Percentiles rank a stretch among this genome's conserved stretches.
phyloP scores from a whole-genome alignment of 2,888 invertebrate genomes.

The Drosophila affinis region DNA sequence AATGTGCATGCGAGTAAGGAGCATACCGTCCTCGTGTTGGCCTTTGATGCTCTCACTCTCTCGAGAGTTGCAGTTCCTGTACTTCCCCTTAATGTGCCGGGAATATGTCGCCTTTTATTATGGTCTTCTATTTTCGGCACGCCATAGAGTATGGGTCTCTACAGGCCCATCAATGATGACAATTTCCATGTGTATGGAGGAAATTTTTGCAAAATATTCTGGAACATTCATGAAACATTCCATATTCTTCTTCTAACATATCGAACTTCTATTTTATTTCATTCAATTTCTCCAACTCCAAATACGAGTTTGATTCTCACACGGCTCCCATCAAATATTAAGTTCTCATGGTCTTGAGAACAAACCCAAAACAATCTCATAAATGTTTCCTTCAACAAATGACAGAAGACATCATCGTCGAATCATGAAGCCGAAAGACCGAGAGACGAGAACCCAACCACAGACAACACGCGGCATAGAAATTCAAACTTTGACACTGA shows the following conservation, averaged over 20 bases:
- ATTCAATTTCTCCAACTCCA: neutral
- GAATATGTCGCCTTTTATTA: conserved; percentile 47
- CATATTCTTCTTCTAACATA: too few species aligned
- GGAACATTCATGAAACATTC: neutral
- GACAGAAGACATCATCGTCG: conserved; percentile 30
- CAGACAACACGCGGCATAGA: conserved; percentile 30
- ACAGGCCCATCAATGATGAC: conserved; percentile 37
- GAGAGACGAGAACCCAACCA: conserved; percentile 4
- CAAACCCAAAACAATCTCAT: conserved; percentile 12
- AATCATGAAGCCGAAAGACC: neutral
- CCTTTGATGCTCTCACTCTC: conserved; percentile 67
- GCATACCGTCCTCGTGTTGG: conserved; percentile 28
- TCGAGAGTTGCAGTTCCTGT: conserved; percentile 20
- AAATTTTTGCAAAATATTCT: conserved; percentile 16
- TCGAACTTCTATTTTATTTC: neutral
- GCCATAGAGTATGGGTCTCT: neutral
- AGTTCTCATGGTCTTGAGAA: conserved; percentile 21
- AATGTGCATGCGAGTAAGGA: conserved; percentile 46
- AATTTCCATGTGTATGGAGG: conserved; percentile 21
- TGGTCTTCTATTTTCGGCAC: conserved; percentile 52
- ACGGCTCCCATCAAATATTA: conserved; percentile 2
- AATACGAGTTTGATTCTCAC: conserved; percentile 2
- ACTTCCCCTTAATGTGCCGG: conserved; percentile 39
- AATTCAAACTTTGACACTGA: conserved; percentile 60
- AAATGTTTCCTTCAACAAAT: conserved; percentile 28